Evolutionary conservation across 2,113 vertebrate genomes (phyloP).

Genomic region (Hemichromis elongatus): DNA sequence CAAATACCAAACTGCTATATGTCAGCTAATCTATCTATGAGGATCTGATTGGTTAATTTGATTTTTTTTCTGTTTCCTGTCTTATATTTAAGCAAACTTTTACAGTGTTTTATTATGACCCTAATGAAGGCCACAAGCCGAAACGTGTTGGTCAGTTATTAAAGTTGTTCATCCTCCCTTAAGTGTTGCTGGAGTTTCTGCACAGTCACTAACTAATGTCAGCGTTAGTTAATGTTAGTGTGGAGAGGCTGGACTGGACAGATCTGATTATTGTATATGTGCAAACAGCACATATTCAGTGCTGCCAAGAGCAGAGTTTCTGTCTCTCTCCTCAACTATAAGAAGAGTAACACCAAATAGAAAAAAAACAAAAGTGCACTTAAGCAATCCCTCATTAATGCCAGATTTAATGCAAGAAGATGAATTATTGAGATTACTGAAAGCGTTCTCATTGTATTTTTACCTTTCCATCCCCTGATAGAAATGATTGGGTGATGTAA

Average conservation of each 20-base stretch:
- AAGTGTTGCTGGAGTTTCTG: not conserved
- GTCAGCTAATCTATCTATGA: too few relatives aligned
- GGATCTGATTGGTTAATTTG: too few relatives aligned
- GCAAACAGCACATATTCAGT: not conserved
- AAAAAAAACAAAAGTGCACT: not conserved
- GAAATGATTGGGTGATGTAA: not conserved
- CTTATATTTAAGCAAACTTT: too few relatives aligned
- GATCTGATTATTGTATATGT: not conserved
- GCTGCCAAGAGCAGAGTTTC: not conserved
- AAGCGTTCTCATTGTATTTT: not conserved
- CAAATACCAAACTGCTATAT: too few relatives aligned
- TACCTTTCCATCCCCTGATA: not conserved
- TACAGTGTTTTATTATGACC: too few relatives aligned
- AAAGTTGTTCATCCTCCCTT: too few relatives aligned
- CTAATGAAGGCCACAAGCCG: too few relatives aligned
- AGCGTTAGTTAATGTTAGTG: rapidly evolving
- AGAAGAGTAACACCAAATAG: not conserved
- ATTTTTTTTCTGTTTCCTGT: too few relatives aligned
- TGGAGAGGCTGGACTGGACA: not conserved
- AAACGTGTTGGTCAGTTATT: too few relatives aligned
- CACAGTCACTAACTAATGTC: not conserved
- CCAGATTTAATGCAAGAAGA: not conserved
- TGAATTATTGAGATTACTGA: not conserved
- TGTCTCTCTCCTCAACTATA: not conserved
- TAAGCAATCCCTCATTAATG: not conserved